phyloP scores from a whole-genome alignment of 1,140 invertebrate genomes.

The Drosophila rufa region DNA sequence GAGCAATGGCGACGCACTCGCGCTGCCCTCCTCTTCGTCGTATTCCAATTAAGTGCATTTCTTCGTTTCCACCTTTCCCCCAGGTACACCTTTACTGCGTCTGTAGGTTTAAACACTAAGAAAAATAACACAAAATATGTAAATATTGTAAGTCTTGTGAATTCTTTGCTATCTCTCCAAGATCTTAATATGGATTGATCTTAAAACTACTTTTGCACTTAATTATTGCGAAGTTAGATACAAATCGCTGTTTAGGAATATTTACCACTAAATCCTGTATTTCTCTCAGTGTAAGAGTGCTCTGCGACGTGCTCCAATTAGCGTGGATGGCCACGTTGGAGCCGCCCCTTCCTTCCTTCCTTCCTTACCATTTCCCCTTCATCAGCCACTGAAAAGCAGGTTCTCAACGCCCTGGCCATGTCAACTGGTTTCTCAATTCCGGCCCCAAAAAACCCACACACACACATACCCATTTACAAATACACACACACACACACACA shows the following conservation, averaged over 20 bases:
- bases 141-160: not conserved
- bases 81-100: not conserved
- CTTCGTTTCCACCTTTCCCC: conserved; percentile 49
- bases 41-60: conserved; percentile 78
- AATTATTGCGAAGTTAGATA: too few relatives aligned
- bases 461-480: not conserved
- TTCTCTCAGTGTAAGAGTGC: conserved; percentile 13
- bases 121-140: not conserved
- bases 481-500: conserved; percentile 6
- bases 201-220: not conserved
- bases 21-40: conserved; percentile 11
- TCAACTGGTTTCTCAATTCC: conserved; percentile 18
- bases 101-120: not conserved
- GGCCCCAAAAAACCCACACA: conserved; percentile 12
- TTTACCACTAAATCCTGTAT: not conserved
- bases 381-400: conserved; percentile 39
- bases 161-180: too few relatives aligned
- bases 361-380: not conserved
- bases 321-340: conserved; percentile 53
- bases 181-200: too few relatives aligned
- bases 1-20: conserved; percentile 45
- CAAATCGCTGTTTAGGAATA: not conserved
- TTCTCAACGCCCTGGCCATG: conserved; percentile 39
- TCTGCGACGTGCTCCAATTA: conserved; percentile 75
- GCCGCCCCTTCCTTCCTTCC: conserved; percentile 1